These are phyloP conservation scores for Neosilurus mollespiculum DNA, from an alignment of 2,797 vertebrate species.

Conservation along the genomic window DNA sequence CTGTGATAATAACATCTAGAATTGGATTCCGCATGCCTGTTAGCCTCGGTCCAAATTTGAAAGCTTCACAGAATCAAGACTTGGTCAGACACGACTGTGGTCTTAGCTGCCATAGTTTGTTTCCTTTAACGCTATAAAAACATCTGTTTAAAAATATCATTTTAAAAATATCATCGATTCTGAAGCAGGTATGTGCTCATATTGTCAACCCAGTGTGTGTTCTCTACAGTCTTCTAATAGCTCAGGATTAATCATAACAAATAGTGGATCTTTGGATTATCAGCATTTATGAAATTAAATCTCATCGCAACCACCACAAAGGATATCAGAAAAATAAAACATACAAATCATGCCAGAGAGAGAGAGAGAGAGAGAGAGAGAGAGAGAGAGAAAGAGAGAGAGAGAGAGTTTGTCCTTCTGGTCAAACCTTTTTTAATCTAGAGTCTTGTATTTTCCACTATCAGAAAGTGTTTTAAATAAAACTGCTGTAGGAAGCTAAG, in stretches of 20 bases:
- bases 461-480: not conserved
- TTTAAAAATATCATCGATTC: not conserved
- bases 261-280: slow-evolving; percentile 59
- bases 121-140: not conserved
- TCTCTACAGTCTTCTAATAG: slow-evolving; percentile 57
- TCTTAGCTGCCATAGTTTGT: not conserved
- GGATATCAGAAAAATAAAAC: slow-evolving; percentile 29
- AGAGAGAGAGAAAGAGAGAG: not conserved
- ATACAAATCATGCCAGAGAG: not conserved
- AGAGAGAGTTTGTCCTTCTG: not conserved
- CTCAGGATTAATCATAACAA: slow-evolving; percentile 66
- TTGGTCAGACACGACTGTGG: not conserved
- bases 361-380: not conserved
- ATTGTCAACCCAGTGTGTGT: slow-evolving; percentile 50
- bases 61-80: slow-evolving; percentile 3
- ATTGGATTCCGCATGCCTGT: slow-evolving; percentile 55
- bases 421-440: no score
- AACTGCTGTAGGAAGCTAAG: not conserved
- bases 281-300: slow-evolving; percentile 56
- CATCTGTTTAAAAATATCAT: not conserved
- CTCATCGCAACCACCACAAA: slow-evolving; percentile 27
- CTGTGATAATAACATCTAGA: slow-evolving; percentile 52
- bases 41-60: slow-evolving; percentile 32
- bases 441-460: not conserved
- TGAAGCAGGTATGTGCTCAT: slow-evolving; percentile 44